phyloP scores from a whole-genome alignment of 2,888 invertebrate genomes.

The Allophyes oxyacanthae region DNA sequence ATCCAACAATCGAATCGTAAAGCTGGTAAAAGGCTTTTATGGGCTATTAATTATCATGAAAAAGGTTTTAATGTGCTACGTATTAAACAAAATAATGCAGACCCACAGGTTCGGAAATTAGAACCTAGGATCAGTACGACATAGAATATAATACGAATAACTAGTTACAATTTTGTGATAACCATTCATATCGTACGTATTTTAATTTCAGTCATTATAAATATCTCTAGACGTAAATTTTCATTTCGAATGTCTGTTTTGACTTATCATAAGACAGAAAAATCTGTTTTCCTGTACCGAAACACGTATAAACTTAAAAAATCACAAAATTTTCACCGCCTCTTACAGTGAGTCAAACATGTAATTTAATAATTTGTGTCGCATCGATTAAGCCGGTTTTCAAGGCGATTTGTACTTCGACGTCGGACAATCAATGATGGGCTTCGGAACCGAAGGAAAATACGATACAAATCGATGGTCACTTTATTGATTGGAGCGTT shows the following conservation, averaged over 20 bases:
- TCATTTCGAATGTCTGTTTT: slow-evolving; percentile 52
- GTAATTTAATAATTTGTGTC: slow-evolving; percentile 74
- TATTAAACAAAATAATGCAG: slow-evolving; percentile 25
- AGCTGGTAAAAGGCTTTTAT: slow-evolving; percentile 31
- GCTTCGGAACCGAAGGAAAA: slow-evolving; percentile 53
- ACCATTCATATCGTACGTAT: too few relatives aligned
- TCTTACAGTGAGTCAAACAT: slow-evolving; percentile 76
- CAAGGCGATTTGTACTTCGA: slow-evolving; percentile 62
- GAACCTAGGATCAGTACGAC: too few relatives aligned
- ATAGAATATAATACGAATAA: too few relatives aligned
- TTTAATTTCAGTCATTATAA: not conserved
- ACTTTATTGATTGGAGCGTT: slow-evolving; percentile 39
- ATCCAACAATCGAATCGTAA: slow-evolving; percentile 26
- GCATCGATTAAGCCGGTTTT: slow-evolving; percentile 69
- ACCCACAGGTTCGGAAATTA: too few relatives aligned
- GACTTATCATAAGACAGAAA: slow-evolving; percentile 39
- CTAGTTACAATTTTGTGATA: too few relatives aligned
- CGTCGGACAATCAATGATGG: slow-evolving; percentile 57
- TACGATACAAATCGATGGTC: slow-evolving; percentile 49
- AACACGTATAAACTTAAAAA: slow-evolving; percentile 53
- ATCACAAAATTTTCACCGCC: slow-evolving; percentile 68
- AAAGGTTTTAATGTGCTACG: slow-evolving; percentile 30
- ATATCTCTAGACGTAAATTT: not conserved
- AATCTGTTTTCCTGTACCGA: slow-evolving; percentile 49
- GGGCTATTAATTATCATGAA: slow-evolving; percentile 28